A percentile compares a stretch with the other conserved stretches of the same genome.
Conservation (phyloP, 1,140 invertebrate genomes). For the Drosophila lini region DNA sequence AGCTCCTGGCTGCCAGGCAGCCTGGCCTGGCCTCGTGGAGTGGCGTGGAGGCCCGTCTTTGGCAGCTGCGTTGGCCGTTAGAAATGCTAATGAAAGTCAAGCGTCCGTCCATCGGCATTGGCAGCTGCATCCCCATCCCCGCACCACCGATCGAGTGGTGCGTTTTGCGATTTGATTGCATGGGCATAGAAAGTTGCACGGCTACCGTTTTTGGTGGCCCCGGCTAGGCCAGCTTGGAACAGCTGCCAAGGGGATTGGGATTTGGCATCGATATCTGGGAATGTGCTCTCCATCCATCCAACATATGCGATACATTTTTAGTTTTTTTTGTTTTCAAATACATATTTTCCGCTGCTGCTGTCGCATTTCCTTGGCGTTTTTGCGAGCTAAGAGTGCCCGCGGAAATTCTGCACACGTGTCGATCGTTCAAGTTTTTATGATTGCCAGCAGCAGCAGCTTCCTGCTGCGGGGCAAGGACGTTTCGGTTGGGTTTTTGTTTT, state of each 20-base stretch:
- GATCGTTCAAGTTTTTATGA: constrained; percentile 79
- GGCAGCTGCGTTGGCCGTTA: constrained; percentile 80
- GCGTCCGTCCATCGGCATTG: constrained; percentile 61
- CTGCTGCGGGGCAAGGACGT: constrained; percentile 78
- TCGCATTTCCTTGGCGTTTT: background rate
- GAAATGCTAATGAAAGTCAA: constrained; percentile 82
- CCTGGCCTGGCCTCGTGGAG: constrained; percentile 7
- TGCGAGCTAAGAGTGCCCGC: constrained; percentile 24
- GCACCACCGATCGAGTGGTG: constrained; percentile 30
- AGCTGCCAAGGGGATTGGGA: constrained; percentile 60
- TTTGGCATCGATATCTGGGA: constrained; percentile 53
- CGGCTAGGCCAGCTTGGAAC: constrained; percentile 21
- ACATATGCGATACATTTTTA: constrained; percentile 34
- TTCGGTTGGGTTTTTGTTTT: constrained; percentile 28
- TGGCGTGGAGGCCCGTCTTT: constrained; percentile 60
- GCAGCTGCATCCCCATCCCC: constrained; percentile 49
- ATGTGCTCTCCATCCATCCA: constrained; percentile 36
- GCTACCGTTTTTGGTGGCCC: constrained; percentile 67
- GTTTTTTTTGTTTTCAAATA: background rate
- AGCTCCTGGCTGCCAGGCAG: background rate
- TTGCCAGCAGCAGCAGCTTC: constrained; percentile 53
- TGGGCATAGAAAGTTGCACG: constrained; percentile 78
- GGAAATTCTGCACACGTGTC: constrained; percentile 79
- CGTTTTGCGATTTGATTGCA: constrained; percentile 74
- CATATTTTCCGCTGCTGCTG: constrained; percentile 8